phyloP scores from a whole-genome alignment of 2,113 vertebrate genomes.

The Pluvialis apricaria region DNA sequence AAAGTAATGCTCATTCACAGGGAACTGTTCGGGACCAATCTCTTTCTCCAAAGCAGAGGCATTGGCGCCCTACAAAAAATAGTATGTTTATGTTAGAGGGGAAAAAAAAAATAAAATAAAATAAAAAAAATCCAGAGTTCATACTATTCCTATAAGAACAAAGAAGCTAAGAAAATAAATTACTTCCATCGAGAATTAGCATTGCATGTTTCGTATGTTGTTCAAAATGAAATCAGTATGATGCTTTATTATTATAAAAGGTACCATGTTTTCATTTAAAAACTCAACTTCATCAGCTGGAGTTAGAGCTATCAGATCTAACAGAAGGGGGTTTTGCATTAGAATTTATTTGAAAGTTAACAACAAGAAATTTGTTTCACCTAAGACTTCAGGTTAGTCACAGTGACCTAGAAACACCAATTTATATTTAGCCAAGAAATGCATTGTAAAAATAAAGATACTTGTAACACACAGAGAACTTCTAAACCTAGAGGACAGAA shows the following conservation, averaged over 20 bases:
- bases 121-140: not conserved
- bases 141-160: not conserved
- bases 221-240: not conserved
- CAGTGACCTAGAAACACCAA: not conserved
- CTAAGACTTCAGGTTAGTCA: not conserved
- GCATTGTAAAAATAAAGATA: not conserved
- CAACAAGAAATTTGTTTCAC: not conserved
- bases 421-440: not conserved
- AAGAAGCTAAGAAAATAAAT: not conserved
- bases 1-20: constrained; percentile 93
- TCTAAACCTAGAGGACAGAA: not conserved
- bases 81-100: not conserved
- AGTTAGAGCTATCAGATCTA: not conserved
- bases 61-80: constrained; percentile 86
- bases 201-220: not conserved
- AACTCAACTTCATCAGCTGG: not conserved
- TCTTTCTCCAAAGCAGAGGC: constrained; percentile 98
- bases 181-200: not conserved
- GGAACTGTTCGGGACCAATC: constrained; percentile 95
- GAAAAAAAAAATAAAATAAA: not conserved
- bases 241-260: not conserved
- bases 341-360: not conserved
- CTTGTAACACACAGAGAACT: not conserved
- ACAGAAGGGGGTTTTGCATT: not conserved
- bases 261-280: not conserved